Evolutionary conservation across 2,888 invertebrate species (phyloP).

Genomic region (Capitulum mitella): DNA sequence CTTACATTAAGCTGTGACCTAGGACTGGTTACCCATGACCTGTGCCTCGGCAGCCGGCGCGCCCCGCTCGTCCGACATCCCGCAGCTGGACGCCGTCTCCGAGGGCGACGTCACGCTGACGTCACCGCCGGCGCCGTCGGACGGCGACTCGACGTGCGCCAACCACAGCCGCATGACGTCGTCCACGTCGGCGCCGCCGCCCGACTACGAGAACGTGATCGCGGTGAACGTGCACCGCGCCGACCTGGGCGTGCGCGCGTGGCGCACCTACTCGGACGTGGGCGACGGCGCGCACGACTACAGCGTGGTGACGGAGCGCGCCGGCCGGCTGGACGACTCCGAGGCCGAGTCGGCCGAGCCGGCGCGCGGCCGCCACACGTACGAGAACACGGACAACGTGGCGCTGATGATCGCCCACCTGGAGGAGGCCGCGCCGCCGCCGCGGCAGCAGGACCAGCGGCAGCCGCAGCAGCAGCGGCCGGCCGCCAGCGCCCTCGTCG

Average conservation of each 20-base stretch:
- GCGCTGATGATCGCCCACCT: conserved; percentile 11
- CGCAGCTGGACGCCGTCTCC: conserved; percentile 23
- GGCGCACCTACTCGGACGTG: conserved; percentile 59
- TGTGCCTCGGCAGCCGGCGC: conserved; percentile 6
- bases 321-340: conserved; percentile 33
- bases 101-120: conserved; percentile 27
- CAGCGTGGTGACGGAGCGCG: conserved; percentile 52
- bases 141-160: not conserved
- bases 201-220: conserved; percentile 60
- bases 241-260: conserved; percentile 57
- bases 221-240: conserved; percentile 58
- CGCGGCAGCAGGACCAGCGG: too few species aligned
- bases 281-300: conserved; percentile 58
- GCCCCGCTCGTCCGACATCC: not conserved
- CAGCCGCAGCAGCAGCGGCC: not conserved
- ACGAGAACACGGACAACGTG: conserved; percentile 10
- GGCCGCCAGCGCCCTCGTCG: not conserved
- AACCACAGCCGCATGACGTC: conserved; percentile 23
- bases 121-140: not conserved
- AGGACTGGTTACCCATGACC: too few species aligned
- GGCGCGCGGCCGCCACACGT: not conserved
- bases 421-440: not conserved
- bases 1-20: too few species aligned
- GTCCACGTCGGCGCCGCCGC: conserved; percentile 46
- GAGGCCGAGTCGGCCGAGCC: conserved; percentile 26